Base-by-base conservation (phyloP, 2,113 vertebrate genomes). In the Melanostigma gelatinosum region DNA sequence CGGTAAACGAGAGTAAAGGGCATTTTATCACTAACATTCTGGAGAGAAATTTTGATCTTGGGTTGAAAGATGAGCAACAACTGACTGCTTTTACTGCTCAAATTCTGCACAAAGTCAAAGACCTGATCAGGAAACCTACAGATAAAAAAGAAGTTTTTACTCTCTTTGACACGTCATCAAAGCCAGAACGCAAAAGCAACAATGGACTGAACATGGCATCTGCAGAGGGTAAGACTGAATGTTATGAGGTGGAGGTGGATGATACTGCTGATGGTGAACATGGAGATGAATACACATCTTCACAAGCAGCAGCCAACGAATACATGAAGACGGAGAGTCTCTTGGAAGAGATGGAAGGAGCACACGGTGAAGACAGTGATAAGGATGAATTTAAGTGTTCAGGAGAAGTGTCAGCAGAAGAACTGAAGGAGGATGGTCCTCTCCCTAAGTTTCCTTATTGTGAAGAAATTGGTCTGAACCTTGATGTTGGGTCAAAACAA, bases 41-140 rank as follows among this genome's bases (percentile, higher is more conserved):
- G 50, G 64, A 82, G 71, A 82, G 75, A 36, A 86, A 82, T 65
- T 86, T 82, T 11, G 52, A 78, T 48, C 70, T 86, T 46, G 57
- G 75, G 5, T 78, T 86, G 32, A 52, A 82, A 86, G 79, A 60
- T 24, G 65, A 86, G 40, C 68, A 81, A 54, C 74, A 77, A 9
- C n/a, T 64, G 10, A 42, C 22, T 50, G 15, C 65, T 65, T 85
- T 85, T 44, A 74, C 74, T 15, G 10, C 32, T 64, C 68, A 8
- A 46, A 58, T 82, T 63, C 44, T 20, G 16, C 50, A 54, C 64
- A 82, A 75, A 57, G 63, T 82, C 57, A 58, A 50, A 58, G 50
- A 82, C n/a, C 36, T 74, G 38, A 67, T 64, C n/a, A 68, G 18
- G 29, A 69, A 67, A 48, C 58, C 79, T 13, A n/a, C 55, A 48